Conservation (phyloP, 2,113 vertebrate genomes). For the Saguinus imperator region DNA sequence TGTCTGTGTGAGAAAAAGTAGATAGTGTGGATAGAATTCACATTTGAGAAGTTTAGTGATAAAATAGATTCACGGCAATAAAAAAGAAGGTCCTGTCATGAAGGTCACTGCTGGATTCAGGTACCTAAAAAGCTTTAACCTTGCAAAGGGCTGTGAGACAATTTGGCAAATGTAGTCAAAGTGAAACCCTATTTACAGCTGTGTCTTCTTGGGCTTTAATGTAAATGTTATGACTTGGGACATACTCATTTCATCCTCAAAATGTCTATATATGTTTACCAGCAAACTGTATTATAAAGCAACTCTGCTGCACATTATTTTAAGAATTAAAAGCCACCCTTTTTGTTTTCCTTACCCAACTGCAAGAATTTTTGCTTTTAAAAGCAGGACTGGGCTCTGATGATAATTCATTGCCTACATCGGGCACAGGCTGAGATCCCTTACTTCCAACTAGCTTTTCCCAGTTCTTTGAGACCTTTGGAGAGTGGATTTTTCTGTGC, state of each 20-base stretch:
- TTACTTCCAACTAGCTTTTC: neutral
- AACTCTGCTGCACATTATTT: neutral
- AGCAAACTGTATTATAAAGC: neutral
- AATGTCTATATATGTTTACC: neutral
- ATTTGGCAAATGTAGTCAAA: neutral
- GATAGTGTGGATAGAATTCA: neutral
- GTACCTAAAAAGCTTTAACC: neutral
- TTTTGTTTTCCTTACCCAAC: neutral
- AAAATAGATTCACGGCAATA: neutral
- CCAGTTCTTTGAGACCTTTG: neutral
- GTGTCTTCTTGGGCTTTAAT: neutral
- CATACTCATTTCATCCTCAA: neutral
- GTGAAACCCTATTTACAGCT: neutral
- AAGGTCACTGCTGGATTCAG: neutral
- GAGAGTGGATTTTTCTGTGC: neutral
- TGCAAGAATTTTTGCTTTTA: neutral
- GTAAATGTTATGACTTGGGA: neutral
- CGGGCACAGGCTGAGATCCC: neutral
- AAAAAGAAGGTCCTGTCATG: neutral
- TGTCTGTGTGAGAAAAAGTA: neutral
- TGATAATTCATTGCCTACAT: neutral
- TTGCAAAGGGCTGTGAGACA: neutral
- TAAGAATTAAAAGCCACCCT: neutral
- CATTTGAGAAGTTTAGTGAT: constrained; percentile 32
- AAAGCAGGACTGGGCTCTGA: neutral